A percentile compares a stretch with the other conserved stretches of the same genome.
These are phyloP conservation scores for Mustela nigripes DNA, from an alignment of 2,113 vertebrate species.

Conservation along the genomic window DNA sequence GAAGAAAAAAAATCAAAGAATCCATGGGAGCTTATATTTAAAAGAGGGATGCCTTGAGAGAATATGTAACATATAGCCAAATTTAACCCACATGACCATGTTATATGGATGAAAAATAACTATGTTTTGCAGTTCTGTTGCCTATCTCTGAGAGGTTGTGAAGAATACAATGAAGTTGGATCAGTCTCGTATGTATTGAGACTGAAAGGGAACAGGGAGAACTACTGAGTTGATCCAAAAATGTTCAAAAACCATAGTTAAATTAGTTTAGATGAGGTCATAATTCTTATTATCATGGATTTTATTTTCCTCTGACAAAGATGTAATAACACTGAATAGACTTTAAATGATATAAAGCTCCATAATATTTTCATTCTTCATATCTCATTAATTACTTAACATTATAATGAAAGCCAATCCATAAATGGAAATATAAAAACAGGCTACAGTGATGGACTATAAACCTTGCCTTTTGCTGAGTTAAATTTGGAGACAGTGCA, in stretches of 20 bases:
- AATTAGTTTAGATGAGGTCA: slow-evolving; percentile 62
- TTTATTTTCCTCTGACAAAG: slow-evolving; percentile 74
- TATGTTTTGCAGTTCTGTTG: background rate
- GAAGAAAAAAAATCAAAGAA: background rate
- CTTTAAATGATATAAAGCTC: slow-evolving; percentile 61
- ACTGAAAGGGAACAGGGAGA: background rate
- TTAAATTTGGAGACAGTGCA: background rate
- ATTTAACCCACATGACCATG: background rate
- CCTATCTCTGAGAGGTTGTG: background rate
- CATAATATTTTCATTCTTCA: slow-evolving; percentile 61
- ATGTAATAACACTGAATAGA: slow-evolving; percentile 70
- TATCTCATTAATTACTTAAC: slow-evolving; percentile 74
- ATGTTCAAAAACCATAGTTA: slow-evolving; percentile 61
- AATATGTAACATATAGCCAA: background rate
- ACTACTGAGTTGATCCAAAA: slow-evolving; percentile 50
- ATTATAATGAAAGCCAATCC: slow-evolving; percentile 29
- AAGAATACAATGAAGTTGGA: background rate
- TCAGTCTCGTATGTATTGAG: background rate
- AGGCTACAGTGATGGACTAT: slow-evolving; percentile 14
- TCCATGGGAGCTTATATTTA: background rate
- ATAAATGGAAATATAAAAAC: slow-evolving; percentile 69
- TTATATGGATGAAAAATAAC: background rate
- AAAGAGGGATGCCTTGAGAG: background rate
- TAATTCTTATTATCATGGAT: slow-evolving; percentile 74
- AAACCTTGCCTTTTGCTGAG: slow-evolving; percentile 25